phyloP scores from a whole-genome alignment of 2,888 invertebrate species.

The Gymnocheta viridis region DNA sequence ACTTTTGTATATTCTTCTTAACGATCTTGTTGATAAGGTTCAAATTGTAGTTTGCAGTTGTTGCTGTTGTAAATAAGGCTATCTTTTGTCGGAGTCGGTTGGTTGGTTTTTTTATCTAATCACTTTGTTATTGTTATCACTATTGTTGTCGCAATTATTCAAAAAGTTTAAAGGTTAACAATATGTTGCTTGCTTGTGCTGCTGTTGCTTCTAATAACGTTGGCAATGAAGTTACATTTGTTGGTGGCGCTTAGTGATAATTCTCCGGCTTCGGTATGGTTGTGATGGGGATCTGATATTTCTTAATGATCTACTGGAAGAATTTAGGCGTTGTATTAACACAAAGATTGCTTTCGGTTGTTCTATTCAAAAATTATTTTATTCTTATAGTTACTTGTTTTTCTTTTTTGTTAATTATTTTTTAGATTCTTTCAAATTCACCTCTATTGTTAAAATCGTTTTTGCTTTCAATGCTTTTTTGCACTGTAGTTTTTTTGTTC shows the following conservation, averaged over 20 bases:
- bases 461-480: conserved; percentile 24
- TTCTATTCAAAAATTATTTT: conserved; percentile 32
- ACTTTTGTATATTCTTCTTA: conserved; percentile 24
- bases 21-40: not conserved
- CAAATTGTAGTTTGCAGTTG: not conserved
- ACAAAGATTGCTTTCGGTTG: conserved; percentile 65
- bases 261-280: not conserved
- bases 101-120: conserved; percentile 66
- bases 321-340: conserved; percentile 66
- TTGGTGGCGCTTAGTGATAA: conserved; percentile 45
- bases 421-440: conserved; percentile 49
- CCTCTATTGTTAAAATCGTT: conserved; percentile 35
- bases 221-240: conserved; percentile 66
- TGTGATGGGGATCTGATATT: conserved; percentile 10
- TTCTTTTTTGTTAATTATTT: not conserved
- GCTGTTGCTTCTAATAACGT: conserved; percentile 69
- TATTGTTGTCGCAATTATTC: conserved; percentile 44
- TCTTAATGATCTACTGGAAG: conserved; percentile 61
- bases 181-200: conserved; percentile 16
- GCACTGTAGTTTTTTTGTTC: conserved; percentile 34
- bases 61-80: conserved; percentile 71
- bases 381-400: conserved; percentile 33
- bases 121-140: conserved; percentile 4
- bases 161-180: conserved; percentile 50
- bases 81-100: conserved; percentile 63